Conservation (phyloP, 2,113 vertebrate species). For the Turdus rufiventris region DNA sequence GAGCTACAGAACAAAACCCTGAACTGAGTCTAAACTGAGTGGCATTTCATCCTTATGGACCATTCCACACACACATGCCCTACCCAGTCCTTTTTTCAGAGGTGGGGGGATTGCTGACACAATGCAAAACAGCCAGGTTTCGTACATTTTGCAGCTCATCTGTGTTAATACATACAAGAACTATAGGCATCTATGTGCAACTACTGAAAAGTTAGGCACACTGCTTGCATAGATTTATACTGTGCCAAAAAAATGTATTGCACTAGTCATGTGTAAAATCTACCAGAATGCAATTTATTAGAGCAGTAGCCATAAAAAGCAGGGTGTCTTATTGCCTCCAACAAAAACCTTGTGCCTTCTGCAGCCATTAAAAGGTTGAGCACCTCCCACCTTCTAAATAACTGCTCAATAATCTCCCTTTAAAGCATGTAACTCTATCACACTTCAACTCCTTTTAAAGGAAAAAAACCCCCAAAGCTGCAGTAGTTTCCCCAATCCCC, state of each 20-base stretch:
- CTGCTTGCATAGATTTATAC: not conserved
- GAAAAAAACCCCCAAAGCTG: not conserved
- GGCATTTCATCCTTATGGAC: not conserved
- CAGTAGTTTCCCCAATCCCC: not conserved
- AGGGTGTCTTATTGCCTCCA: not conserved
- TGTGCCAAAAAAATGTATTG: not conserved
- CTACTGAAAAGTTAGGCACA: not conserved
- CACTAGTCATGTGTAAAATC: not conserved
- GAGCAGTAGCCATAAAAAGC: not conserved
- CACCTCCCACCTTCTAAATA: not conserved
- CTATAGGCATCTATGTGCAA: not conserved
- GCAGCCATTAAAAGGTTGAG: not conserved
- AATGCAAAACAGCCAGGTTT: not conserved
- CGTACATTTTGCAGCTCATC: not conserved
- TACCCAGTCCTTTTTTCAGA: not conserved
- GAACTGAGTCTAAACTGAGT: not conserved
- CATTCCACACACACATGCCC: not conserved
- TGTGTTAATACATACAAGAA: not conserved
- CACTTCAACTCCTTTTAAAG: not conserved
- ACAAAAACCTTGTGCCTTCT: not conserved
- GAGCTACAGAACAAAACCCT: not conserved
- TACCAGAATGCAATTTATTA: not conserved
- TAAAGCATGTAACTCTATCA: not conserved
- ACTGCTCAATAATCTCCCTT: not conserved
- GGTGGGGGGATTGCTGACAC: fast-evolving